A percentile compares a stretch with the other conserved stretches of the same genome.
Conservation (phyloP, 2,113 vertebrate species). For the Poicephalus meyeri region DNA sequence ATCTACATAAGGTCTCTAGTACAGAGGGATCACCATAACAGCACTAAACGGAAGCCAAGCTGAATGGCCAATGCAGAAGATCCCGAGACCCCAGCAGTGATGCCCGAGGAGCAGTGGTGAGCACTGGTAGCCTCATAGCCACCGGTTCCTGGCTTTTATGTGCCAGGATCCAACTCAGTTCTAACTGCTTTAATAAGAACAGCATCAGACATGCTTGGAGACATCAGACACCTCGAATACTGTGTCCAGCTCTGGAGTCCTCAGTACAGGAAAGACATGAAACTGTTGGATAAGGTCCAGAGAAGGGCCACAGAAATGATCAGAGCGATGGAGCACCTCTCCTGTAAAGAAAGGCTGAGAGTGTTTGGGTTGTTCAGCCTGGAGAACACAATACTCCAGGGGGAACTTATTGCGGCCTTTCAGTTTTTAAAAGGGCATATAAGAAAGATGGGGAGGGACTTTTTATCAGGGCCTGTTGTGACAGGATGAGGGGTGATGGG, state of each 20-base stretch:
- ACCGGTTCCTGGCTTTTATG: background rate
- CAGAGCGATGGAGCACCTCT: background rate
- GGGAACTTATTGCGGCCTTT: background rate
- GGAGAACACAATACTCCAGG: background rate
- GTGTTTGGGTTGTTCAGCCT: background rate
- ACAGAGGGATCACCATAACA: background rate
- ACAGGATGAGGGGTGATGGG: background rate
- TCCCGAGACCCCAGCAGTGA: background rate
- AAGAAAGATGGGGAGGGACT: background rate
- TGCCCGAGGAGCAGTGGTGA: background rate
- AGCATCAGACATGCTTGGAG: background rate
- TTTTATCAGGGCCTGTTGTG: background rate
- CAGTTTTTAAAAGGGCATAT: background rate
- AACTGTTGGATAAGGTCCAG: background rate
- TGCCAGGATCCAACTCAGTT: background rate
- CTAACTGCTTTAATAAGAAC: background rate
- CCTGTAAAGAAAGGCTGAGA: fast-evolving
- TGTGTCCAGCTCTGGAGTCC: background rate
- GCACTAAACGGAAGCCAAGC: background rate
- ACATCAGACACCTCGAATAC: background rate
- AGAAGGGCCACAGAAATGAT: fast-evolving
- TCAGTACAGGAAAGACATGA: background rate
- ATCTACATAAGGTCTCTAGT: background rate
- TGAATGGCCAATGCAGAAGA: background rate
- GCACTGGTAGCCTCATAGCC: background rate